Percentiles rank a stretch among this genome's conserved stretches.
phyloP scores from a whole-genome alignment of 2,888 invertebrate genomes.

The Operophtera brumata region DNA sequence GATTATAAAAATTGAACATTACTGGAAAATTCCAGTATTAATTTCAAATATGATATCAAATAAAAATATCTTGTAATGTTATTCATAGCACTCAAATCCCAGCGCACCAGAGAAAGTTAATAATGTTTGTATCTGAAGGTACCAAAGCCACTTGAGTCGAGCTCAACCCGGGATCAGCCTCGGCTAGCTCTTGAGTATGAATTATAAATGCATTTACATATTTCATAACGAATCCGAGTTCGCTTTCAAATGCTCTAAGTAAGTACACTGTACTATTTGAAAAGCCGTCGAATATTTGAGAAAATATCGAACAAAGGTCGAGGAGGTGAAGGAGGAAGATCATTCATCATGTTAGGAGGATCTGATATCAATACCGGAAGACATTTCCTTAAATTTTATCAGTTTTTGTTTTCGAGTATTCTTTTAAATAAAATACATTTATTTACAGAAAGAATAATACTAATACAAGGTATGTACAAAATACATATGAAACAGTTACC shows the following conservation, averaged over 20 bases:
- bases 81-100: constrained; percentile 5
- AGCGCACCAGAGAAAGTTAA: constrained; percentile 34
- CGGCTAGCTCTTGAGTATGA: constrained; percentile 36
- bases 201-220: constrained; percentile 56
- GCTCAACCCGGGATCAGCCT: constrained; percentile 29
- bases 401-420: no score
- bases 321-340: no score
- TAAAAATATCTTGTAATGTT: constrained; percentile 4
- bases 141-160: constrained; percentile 31
- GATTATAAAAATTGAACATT: no score
- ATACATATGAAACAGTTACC: no score
- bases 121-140: constrained; percentile 33
- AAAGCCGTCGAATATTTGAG: constrained; percentile 6
- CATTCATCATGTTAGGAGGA: no score
- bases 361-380: no score
- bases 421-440: no score
- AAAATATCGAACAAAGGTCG: neutral
- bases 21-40: no score
- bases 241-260: constrained; percentile 31
- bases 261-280: constrained; percentile 28
- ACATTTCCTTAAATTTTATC: no score
- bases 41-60: no score
- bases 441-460: no score
- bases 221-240: constrained; percentile 35
- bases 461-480: no score